phyloP scores from a whole-genome alignment of 2,113 vertebrate species.

The Centropus unirufus region DNA sequence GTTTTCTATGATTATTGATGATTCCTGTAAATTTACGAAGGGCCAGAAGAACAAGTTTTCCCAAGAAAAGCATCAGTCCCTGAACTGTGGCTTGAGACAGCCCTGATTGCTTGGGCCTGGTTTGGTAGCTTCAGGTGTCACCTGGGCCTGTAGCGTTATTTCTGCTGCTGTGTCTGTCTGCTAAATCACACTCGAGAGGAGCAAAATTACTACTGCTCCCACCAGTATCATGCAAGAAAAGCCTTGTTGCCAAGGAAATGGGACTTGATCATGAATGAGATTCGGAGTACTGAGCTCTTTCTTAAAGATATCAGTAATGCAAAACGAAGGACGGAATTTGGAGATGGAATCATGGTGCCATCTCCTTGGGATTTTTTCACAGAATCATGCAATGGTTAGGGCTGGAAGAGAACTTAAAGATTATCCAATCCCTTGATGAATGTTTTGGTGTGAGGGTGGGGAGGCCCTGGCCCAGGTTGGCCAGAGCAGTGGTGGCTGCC shows the following conservation, averaged over 20 bases:
- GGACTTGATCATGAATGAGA: neutral
- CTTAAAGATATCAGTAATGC: neutral
- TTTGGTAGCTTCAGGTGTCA: neutral
- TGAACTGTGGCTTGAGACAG: neutral
- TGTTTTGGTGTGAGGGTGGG: too few relatives aligned
- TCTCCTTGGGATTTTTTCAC: neutral
- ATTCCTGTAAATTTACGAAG: neutral
- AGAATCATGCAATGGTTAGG: too few relatives aligned
- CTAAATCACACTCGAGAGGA: neutral
- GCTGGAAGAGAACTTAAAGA: too few relatives aligned
- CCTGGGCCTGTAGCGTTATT: neutral
- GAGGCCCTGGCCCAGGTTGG: too few relatives aligned
- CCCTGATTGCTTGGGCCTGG: neutral
- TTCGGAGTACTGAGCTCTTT: neutral
- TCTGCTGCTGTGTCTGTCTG: neutral
- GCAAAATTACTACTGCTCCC: neutral
- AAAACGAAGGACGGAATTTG: neutral
- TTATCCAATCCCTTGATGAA: too few relatives aligned
- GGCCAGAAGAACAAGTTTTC: neutral
- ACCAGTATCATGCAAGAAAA: neutral
- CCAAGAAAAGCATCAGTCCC: neutral
- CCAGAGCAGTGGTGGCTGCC: too few relatives aligned
- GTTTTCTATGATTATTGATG: neutral
- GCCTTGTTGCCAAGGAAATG: constrained; percentile 22
- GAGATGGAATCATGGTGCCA: neutral